Evolutionary conservation across 2,113 vertebrate genomes (phyloP), one percentile per base, ranked within the genome.

Genomic region (Uropsilus gracilis): DNA sequence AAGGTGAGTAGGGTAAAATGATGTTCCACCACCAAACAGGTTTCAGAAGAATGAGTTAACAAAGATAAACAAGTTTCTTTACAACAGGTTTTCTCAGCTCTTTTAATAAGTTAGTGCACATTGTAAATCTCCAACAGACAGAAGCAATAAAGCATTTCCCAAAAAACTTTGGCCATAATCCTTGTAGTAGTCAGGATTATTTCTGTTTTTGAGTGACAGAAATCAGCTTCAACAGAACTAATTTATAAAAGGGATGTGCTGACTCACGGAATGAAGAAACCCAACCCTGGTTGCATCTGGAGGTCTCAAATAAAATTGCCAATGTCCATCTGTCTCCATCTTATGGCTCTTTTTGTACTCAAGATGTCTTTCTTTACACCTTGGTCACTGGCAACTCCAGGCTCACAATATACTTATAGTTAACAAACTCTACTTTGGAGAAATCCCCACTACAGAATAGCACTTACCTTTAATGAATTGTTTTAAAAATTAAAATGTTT

Each of bases 381-480:
- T 46, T 88, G 61, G 78, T 86, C 78, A 63, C n/a, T 77, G 63
- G 59, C 32, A 64, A 37, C n/a, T 77, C 50, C 9, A 57, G 30
- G 57, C 26, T 92, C 53, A 44, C 9, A 9, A 89, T 73, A 73
- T 68, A 71, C 14, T 77, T 83, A 72, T 0, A 61, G 24, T 73
- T 94, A 77, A 77, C 55, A 92, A 85, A 90, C 77, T 77, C 55
- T 44, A 39, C 75, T 91, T 91, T 72, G 85, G 61, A 87, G 95
- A 94, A 94, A 82, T 92, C 7, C 42, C 77, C 34, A 48, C 6
- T 37, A 59, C 61, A 61, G 48, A 88, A 63, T n/a, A 61, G 34
- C 89, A 80, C 53, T 71, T 80, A 88, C 84, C 77, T 81, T 68
- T 75, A 80, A 4, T 90, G 42, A 85, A 82, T 88, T 80, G 53